Base-by-base conservation (phyloP, 1,140 invertebrate genomes). In the Polypedilum pembai region DNA sequence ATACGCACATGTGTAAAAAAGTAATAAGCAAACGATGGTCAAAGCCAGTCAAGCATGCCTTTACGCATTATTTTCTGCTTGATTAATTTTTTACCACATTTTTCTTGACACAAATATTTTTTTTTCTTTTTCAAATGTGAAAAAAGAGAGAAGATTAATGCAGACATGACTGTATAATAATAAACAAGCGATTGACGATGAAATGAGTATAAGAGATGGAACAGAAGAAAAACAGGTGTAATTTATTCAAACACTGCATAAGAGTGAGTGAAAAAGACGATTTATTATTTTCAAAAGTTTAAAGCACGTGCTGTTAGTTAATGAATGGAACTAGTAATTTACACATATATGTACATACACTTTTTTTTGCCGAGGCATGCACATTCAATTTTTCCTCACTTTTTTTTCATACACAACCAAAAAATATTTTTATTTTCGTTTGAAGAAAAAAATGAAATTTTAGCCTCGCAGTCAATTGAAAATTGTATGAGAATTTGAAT, bases 221-320 rank as follows among this genome's bases (percentile, higher is more conserved):
- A 21, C 15, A 18, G 65, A 21, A 18, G 8, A 20, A 20, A 69
- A 69, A 69, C 65, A 69, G 65, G 65, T 69, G 65, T 69, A 69
- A 69, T 69, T 69, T 69, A 69, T 69, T 69, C 65, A 69, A 69
- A 69, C 65, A 69, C 65, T 69, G 65, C 65, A 69, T 69, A 69
- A 18, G 17, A 21, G n/a, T 21, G 65, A 69, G 10, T 15, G n/a
- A 12, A 15, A 56, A 69, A 69, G 65, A 69, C 65, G 65, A 69
- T 69, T 69, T 69, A 69, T 69, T 69, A 69, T 69, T 69, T 18
- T 21, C 45, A 56, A 56, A 12, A 56, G 8, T 69, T 69, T 20
- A 69, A 69, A 20, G 17, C 65, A 69, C 65, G 65, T 69, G 65
- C 65, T 69, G 20, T 69, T 69, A 10, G 65, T 56, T 56, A 56